phyloP scores from a whole-genome alignment of 1,140 invertebrate species.

The Drosophila simulans region DNA sequence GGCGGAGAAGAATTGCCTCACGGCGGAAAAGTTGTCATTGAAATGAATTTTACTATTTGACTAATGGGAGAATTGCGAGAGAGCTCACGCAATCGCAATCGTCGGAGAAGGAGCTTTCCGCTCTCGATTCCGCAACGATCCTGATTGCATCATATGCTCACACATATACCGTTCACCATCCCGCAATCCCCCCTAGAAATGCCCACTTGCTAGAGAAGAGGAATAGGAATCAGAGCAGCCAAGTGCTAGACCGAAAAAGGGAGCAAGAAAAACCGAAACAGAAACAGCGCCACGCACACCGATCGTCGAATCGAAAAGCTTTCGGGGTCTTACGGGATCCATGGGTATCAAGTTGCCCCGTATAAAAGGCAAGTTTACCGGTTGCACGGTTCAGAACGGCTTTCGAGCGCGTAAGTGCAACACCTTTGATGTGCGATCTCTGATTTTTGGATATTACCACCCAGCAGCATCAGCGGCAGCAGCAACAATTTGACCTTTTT shows the following conservation, averaged over 20 bases:
- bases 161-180: constrained; percentile 13
- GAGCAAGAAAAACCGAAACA: constrained; percentile 76
- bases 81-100: constrained; percentile 63
- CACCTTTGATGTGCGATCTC: constrained; percentile 84
- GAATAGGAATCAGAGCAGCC: constrained; percentile 30
- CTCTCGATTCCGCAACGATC: constrained; percentile 41
- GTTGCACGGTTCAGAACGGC: constrained; percentile 93
- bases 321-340: constrained; percentile 63
- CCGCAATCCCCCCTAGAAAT: constrained; percentile 21
- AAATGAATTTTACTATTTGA: constrained; percentile 63
- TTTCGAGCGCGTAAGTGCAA: constrained; percentile 94
- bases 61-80: constrained; percentile 26
- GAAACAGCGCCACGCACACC: constrained; percentile 43
- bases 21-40: constrained; percentile 64
- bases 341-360: constrained; percentile 91
- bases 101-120: constrained; percentile 37
- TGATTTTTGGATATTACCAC: constrained; percentile 72
- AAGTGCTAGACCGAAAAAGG: constrained; percentile 81
- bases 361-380: constrained; percentile 92
- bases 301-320: constrained; percentile 47
- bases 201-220: constrained; percentile 59
- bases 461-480: constrained; percentile 32
- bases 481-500: constrained; percentile 74
- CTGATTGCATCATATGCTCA: constrained; percentile 79
- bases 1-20: constrained; percentile 38